These are phyloP conservation scores for Pantherophis alleghaniensis DNA, from an alignment of 2,797 vertebrate species.

Conservation along the genomic window DNA sequence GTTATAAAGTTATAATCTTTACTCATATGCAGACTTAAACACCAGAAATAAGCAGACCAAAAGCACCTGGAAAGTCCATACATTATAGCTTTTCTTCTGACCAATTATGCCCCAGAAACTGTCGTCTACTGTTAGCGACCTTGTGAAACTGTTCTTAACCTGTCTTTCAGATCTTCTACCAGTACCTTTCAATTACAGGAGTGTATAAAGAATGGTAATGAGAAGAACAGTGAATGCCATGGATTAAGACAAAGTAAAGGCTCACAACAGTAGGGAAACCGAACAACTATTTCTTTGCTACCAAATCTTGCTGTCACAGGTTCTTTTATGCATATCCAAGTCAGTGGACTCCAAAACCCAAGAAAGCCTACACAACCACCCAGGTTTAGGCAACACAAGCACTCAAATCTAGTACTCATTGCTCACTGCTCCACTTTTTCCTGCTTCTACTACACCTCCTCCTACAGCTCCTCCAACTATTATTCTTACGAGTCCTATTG, in stretches of 20 bases:
- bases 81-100: neutral
- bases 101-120: neutral
- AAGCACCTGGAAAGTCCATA: neutral
- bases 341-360: neutral
- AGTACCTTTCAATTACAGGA: neutral
- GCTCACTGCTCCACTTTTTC: neutral
- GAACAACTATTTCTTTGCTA: neutral
- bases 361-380: neutral
- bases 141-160: neutral
- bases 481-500: neutral
- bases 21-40: neutral
- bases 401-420: neutral
- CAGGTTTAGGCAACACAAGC: neutral
- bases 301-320: neutral
- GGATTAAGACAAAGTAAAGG: neutral
- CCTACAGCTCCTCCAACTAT: neutral
- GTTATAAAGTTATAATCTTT: neutral
- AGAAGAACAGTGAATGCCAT: neutral
- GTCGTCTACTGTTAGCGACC: neutral
- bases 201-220: neutral
- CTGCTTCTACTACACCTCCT: neutral
- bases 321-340: neutral
- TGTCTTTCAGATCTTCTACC: neutral
- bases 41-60: neutral
- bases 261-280: neutral